Conservation (phyloP, 2,113 vertebrate species). For the Ginglymostoma cirratum region DNA sequence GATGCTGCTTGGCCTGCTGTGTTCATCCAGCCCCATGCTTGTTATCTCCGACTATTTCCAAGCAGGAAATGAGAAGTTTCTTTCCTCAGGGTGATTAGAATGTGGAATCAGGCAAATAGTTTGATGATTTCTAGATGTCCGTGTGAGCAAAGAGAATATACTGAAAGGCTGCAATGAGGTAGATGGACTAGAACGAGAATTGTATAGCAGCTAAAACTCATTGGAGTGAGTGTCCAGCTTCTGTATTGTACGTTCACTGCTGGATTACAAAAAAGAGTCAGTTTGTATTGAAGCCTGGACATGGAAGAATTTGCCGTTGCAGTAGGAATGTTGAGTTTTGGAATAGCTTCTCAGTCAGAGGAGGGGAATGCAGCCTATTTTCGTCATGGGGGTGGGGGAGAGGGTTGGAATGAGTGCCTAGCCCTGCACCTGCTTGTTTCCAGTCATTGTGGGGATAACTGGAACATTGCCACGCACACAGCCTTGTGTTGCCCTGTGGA, state of each 20-base stretch:
- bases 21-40: no score
- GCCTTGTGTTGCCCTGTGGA: not conserved
- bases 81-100: no score
- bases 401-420: not conserved
- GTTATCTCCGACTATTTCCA: no score
- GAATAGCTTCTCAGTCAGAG: not conserved
- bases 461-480: not conserved
- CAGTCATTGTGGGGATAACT: not conserved
- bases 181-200: not conserved
- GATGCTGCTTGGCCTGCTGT: no score
- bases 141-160: no score
- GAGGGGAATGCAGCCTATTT: not conserved
- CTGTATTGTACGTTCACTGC: not conserved
- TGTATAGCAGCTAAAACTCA: not conserved
- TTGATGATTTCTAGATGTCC: no score
- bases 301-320: not conserved
- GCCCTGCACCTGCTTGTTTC: not conserved
- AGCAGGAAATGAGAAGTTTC: no score
- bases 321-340: not conserved
- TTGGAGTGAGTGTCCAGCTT: not conserved
- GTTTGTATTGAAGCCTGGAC: not conserved
- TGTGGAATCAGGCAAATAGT: no score
- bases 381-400: not conserved
- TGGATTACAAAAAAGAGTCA: not conserved
- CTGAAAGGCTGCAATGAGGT: not conserved